Evolutionary conservation across 2,888 invertebrate genomes (phyloP), one percentile per base, ranked within the genome.

Genomic region (Drosophila cognata): DNA sequence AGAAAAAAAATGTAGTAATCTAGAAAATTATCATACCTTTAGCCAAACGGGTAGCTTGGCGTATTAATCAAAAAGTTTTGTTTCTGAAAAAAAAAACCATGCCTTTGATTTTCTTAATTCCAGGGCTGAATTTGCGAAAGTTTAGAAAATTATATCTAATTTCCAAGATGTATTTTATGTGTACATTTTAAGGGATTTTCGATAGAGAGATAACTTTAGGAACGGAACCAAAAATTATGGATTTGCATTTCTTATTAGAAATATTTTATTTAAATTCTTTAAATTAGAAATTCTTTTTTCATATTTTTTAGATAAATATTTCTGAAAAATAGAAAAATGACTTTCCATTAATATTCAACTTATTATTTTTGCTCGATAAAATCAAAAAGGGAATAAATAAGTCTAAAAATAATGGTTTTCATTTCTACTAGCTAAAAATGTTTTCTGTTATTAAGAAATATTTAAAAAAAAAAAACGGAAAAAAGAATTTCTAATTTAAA

Each of bases 181-280:
- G n/a, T n/a, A n/a, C n/a, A n/a, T n/a, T n/a, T n/a, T n/a, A n/a
- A n/a, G n/a, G n/a, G n/a, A n/a, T 10, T 41, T 41, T 41, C 4
- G 2, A 41, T n/a, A 0, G 1, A 0, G 1, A n/a, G n/a, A n/a
- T n/a, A 41, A 10, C 2, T 41, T 10, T 41, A 4, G 41, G 0
- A 4, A 18, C 4, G 41, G 5, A 10, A 4, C 10, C n/a, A n/a
- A n/a, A 41, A 1, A 41, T n/a, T 2, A 18, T n/a, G n/a, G 10
- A 2, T n/a, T 41, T n/a, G n/a, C 10, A 5, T 41, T 38, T 2
- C 2, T 38, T 16, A 3, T 3, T 16, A n/a, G 11, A 41, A 41
- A 41, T 41, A 5, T 11, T 10, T n/a, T 5, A 10, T 41, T n/a
- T n/a, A n/a, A n/a, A n/a, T n/a, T n/a, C n/a, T n/a, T n/a, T n/a